phyloP scores from a whole-genome alignment of 2,888 invertebrate genomes.

The Thumatha senex region DNA sequence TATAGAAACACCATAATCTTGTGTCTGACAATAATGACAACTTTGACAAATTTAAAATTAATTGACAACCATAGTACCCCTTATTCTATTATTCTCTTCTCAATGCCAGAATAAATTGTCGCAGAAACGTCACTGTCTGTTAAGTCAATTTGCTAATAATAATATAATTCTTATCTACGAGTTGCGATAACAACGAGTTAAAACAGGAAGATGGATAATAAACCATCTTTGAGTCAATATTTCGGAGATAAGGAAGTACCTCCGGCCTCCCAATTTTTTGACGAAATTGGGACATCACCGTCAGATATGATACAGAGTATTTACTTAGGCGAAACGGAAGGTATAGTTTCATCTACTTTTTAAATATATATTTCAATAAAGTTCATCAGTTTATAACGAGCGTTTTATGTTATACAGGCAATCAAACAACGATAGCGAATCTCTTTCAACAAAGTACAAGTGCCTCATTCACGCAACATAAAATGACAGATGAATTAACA shows the following conservation, averaged over 20 bases:
- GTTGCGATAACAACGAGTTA: slow-evolving; percentile 11
- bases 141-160: no score
- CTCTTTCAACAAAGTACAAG: slow-evolving; percentile 58
- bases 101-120: neutral
- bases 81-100: no score
- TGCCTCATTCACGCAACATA: slow-evolving; percentile 57
- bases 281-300: slow-evolving; percentile 75
- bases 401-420: slow-evolving; percentile 32
- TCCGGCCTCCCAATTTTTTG: slow-evolving; percentile 76
- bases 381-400: no score
- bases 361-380: neutral
- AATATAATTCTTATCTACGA: no score
- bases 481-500: slow-evolving; percentile 53
- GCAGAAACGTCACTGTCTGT: no score
- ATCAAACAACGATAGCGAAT: slow-evolving; percentile 46
- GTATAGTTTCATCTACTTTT: slow-evolving; percentile 36
- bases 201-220: slow-evolving; percentile 67
- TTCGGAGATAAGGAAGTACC: slow-evolving; percentile 75
- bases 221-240: slow-evolving; percentile 83
- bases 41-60: no score
- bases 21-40: slow-evolving; percentile 7
- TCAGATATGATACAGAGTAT: slow-evolving; percentile 78
- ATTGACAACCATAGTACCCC: no score
- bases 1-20: neutral
- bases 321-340: slow-evolving; percentile 70